phyloP scores from a whole-genome alignment of 1,140 invertebrate genomes.

The Bradysia coprophila region DNA sequence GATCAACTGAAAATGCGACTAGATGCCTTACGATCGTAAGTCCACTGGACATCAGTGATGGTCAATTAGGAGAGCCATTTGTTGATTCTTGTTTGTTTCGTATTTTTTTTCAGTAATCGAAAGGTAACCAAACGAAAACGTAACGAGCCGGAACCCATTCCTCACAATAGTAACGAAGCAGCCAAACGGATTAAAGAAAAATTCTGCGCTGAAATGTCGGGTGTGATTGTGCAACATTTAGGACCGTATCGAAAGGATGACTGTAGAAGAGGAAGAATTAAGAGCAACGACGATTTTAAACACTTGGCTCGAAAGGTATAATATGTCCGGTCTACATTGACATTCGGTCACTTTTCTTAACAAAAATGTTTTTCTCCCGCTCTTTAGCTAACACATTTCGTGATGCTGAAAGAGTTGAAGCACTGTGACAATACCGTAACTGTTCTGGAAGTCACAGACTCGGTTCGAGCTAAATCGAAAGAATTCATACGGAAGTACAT shows the following conservation, averaged over 20 bases:
- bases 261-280: slow-evolving; percentile 70
- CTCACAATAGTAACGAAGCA: slow-evolving; percentile 16
- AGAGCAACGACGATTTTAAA: slow-evolving; percentile 84
- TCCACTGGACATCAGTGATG: background rate
- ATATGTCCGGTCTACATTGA: slow-evolving; percentile 2
- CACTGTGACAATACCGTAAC: slow-evolving; percentile 69
- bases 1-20: slow-evolving; percentile 1
- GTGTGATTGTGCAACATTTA: slow-evolving; percentile 73
- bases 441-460: slow-evolving; percentile 76
- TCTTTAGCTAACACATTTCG: slow-evolving; percentile 91
- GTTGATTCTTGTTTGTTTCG: background rate
- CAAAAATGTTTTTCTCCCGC: too few species aligned
- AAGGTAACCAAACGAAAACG: background rate
- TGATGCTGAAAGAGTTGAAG: slow-evolving; percentile 91
- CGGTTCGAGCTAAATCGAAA: slow-evolving; percentile 80
- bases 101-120: background rate
- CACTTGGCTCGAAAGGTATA: slow-evolving; percentile 83
- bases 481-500: slow-evolving; percentile 95
- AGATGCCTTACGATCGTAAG: background rate
- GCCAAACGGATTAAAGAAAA: slow-evolving; percentile 63
- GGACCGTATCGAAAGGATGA: slow-evolving; percentile 68
- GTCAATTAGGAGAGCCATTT: background rate
- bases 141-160: too few species aligned
- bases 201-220: slow-evolving; percentile 76
- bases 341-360: background rate